phyloP scores from a whole-genome alignment of 2,888 invertebrate species.

The Thalpophila matura region DNA sequence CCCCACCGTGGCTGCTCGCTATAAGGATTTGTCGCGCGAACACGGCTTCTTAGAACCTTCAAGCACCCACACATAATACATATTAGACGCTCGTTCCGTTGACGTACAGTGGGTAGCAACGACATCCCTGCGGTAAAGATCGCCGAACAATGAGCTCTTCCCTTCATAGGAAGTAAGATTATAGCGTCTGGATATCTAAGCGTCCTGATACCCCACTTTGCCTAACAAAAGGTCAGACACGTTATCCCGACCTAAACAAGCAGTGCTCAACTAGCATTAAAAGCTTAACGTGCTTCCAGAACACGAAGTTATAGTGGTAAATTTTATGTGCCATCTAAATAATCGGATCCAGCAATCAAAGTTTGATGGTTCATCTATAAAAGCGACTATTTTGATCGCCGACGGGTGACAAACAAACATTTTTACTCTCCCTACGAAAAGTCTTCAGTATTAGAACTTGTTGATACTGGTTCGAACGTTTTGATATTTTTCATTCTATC shows the following conservation, averaged over 20 bases:
- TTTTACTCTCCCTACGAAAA: constrained; percentile 57
- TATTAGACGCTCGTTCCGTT: constrained; percentile 37
- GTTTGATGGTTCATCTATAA: constrained; percentile 50
- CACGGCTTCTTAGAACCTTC: constrained; percentile 67
- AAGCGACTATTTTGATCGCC: constrained; percentile 34
- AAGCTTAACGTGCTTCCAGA: constrained; percentile 39
- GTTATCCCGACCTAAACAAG: constrained; percentile 39
- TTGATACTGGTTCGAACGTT: constrained; percentile 76
- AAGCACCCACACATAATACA: constrained; percentile 51
- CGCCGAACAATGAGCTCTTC: constrained; percentile 41
- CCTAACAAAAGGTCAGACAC: constrained; percentile 39
- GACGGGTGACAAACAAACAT: constrained; percentile 50
- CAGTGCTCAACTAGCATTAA: constrained; percentile 40
- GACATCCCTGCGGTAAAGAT: constrained; percentile 33
- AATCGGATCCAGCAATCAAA: constrained; percentile 44
- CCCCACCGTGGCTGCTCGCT: constrained; percentile 57
- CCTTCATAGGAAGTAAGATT: constrained; percentile 39
- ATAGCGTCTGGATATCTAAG: constrained; percentile 32
- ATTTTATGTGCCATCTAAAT: constrained; percentile 41
- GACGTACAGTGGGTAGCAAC: constrained; percentile 14
- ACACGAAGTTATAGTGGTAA: constrained; percentile 35
- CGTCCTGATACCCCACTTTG: constrained; percentile 26
- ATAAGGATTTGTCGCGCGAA: constrained; percentile 75
- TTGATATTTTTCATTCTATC: constrained; percentile 82
- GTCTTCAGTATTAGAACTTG: constrained; percentile 71